Evolutionary conservation across 1,140 invertebrate species (phyloP), one percentile per base, ranked within the genome.

Genomic region (Laupala kohalensis): DNA sequence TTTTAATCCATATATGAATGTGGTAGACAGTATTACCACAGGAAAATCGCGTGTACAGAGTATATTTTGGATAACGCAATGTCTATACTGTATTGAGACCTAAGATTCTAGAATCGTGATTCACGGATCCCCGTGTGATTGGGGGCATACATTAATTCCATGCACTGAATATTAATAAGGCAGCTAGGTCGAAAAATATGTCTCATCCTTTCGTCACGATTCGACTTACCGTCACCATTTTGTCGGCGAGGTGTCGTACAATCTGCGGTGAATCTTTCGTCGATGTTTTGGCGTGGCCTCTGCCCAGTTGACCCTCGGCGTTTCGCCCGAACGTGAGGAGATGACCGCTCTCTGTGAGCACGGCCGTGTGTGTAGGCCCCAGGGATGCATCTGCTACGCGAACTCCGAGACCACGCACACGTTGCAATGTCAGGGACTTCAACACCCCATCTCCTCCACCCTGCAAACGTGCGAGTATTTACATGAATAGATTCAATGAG

Each of bases 311-410:
- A 72, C 81, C 87, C 71, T 87, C 84, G 15, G 78, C 77, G 77
- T 90, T 91, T 5, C 83, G 79, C 0, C 89, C 89, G 80, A 90
- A 86, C 3, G 88, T 86, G 64, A 88, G 82, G 0, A 90, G 83
- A 75, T 87, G 84, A 5, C 89, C 89, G n/a, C 83, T 83, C 76
- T 89, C 86, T 0, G 88, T 84, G 2, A 91, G 78, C 19, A 89
- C 84, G 27, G 84, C 84, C 25, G 83, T 84, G 74, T 89, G 87
- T 25, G 82, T 80, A 12, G 79, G 78, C 0, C 86, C 87, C 77
- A 89, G 84, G 26, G 84, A 83, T 0, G 87, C 81, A 68, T 84
- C 79, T 24, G 83, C 75, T 4, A 88, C 84, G 73, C 80, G 28
- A 25, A 74, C 75, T 1, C 74, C 78, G 74, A 78, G 83, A 68